A percentile compares a stretch with the other conserved stretches of the same genome.
These are phyloP conservation scores for Gryllus longicercus DNA, from an alignment of 2,888 invertebrate genomes.

Conservation along the genomic window DNA sequence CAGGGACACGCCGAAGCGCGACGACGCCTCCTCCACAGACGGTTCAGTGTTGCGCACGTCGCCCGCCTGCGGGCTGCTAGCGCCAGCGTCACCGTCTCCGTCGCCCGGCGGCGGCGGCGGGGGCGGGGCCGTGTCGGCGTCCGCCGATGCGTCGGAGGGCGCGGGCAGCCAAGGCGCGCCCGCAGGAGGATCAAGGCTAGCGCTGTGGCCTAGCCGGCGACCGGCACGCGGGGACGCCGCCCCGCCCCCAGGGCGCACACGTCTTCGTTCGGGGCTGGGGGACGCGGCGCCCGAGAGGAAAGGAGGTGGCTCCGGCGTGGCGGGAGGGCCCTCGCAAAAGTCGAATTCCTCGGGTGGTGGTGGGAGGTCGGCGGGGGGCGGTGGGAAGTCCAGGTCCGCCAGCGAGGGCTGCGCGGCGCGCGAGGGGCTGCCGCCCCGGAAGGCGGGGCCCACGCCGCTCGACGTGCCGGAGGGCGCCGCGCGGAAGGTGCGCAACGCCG, in stretches of 20 bases:
- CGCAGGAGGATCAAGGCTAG: slow-evolving; percentile 30
- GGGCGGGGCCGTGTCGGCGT: slow-evolving; percentile 24
- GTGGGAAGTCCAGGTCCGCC: slow-evolving; percentile 83
- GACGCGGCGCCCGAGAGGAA: slow-evolving; percentile 38
- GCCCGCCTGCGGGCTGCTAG: slow-evolving; percentile 24
- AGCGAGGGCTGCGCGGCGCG: slow-evolving; percentile 68
- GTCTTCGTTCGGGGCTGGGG: slow-evolving; percentile 40
- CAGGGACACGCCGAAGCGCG: slow-evolving; percentile 66
- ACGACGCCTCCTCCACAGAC: slow-evolving; percentile 68
- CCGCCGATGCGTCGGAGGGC: background rate
- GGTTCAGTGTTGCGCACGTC: slow-evolving; percentile 52
- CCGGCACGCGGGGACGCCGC: slow-evolving; percentile 39
- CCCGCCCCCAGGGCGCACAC: slow-evolving; percentile 29
- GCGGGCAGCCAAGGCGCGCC: slow-evolving; percentile 19
- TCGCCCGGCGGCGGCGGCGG: slow-evolving; percentile 37
- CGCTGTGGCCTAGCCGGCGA: slow-evolving; percentile 27
- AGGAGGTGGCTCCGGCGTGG: slow-evolving; percentile 42
- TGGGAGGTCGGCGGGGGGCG: slow-evolving; percentile 75
- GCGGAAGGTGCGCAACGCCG: slow-evolving; percentile 39
- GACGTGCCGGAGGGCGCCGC: slow-evolving; percentile 23
- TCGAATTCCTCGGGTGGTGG: slow-evolving; percentile 70
- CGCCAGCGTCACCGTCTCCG: slow-evolving; percentile 35
- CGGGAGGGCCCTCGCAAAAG: slow-evolving; percentile 34
- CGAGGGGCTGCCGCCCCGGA: slow-evolving; percentile 58
- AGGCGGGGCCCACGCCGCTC: slow-evolving; percentile 30